Evolutionary conservation across 1,140 invertebrate genomes (phyloP), one percentile per base, ranked within the genome.

Genomic region (Kradibia gibbosae): DNA sequence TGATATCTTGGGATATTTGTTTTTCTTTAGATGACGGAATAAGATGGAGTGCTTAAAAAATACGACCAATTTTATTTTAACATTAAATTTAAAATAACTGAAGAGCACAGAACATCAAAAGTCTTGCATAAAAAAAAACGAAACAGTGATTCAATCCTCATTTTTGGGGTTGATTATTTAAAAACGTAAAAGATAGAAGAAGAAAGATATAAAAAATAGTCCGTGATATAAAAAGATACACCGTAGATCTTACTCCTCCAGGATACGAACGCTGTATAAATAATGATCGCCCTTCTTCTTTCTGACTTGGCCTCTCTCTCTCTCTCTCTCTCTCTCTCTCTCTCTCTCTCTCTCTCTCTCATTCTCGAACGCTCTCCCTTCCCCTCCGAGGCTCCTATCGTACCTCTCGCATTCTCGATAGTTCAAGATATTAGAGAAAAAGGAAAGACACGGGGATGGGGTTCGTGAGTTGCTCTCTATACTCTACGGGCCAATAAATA

Each of bases 401-500:
- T 48, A 48, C 45, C 22, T 13, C 20, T 55, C 10, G 3, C 20
- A 55, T 57, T 57, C 55, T 28, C 25, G 55, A 28, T 57, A 57
- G 13, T 25, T 25, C 7, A 25, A 57, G 28, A 7, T 17, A 15
- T 57, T 57, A 5, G n/a, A 57, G 13, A 57, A 28, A 25, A 48
- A 48, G 15, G 39, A 42, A 22, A 45, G 20, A 45, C 39, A 42
- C 39, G 45, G 39, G 7, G 7, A 39, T 10, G 7, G 39, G 13
- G 36, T 10, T 28, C 22, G 15, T 31, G 28, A n/a, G 84, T 79
- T 82, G 86, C 28, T 86, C 84, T 86, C 86, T 91, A 90, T 91
- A 91, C 90, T 91, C 90, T 81, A 85, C 86, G 90, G 90, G 86
- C 90, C 90, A 88, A 91, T 91, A 91, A 91, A 91, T 91, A 91